phyloP scores from a whole-genome alignment of 2,113 vertebrate species.

The Prochilodus magdalenae region DNA sequence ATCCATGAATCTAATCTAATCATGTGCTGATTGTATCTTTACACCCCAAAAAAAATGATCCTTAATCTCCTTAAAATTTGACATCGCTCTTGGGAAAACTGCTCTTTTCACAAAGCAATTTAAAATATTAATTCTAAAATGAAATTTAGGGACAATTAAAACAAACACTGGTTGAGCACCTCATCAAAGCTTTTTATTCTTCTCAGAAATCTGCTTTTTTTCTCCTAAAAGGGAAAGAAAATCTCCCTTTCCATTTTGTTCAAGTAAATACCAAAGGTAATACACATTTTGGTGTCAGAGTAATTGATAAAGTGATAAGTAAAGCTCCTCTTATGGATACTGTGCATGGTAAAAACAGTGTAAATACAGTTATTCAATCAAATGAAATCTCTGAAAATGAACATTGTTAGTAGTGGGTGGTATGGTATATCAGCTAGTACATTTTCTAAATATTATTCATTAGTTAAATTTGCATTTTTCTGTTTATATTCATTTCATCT shows the following conservation, averaged over 20 bases:
- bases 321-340: conserved; percentile 37
- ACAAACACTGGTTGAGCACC: background rate
- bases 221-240: background rate
- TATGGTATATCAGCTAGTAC: conserved; percentile 5
- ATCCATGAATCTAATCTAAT: too few relatives aligned
- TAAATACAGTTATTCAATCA: conserved; percentile 14
- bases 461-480: background rate
- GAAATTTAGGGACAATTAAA: conserved; percentile 1
- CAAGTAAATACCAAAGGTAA: conserved; percentile 51
- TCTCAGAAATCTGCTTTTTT: background rate
- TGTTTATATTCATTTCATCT: background rate
- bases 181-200: conserved; percentile 23
- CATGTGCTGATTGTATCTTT: too few relatives aligned
- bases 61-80: background rate
- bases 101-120: background rate
- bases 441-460: conserved; percentile 6
- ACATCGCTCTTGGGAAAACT: background rate
- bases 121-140: background rate
- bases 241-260: background rate
- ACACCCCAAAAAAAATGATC: too few relatives aligned
- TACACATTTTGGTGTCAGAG: conserved; percentile 43
- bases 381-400: conserved; percentile 8
- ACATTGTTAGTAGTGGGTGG: background rate
- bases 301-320: conserved; percentile 26
- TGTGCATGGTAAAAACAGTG: conserved; percentile 32